A percentile compares a stretch with the other conserved stretches of the same genome.
Evolutionary conservation across 2,113 vertebrate species (phyloP).

Genomic region (Melanerpes formicivorus): DNA sequence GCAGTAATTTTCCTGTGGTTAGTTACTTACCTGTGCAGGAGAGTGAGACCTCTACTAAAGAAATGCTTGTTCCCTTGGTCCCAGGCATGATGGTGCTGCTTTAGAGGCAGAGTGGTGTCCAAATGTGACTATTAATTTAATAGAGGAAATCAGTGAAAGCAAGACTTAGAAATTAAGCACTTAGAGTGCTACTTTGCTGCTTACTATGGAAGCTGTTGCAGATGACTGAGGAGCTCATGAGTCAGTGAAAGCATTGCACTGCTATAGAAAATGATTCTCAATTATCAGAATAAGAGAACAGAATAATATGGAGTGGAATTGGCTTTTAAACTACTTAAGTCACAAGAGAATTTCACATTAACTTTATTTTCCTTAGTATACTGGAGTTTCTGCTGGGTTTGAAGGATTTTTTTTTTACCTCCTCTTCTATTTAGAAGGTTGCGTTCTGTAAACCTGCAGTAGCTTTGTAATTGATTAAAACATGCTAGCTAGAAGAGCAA

Average conservation of each 20-base stretch:
- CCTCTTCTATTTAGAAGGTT: neutral
- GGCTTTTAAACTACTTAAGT: slow-evolving; percentile 13
- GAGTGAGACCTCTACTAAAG: neutral
- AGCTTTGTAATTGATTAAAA: neutral
- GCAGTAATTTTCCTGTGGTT: neutral
- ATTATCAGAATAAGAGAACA: slow-evolving; percentile 20
- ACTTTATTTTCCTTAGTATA: neutral
- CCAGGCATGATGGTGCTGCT: neutral
- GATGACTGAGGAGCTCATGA: neutral
- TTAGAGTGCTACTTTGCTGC: neutral
- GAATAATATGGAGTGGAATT: neutral
- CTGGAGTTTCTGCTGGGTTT: neutral
- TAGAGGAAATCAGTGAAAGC: neutral
- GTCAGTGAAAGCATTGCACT: slow-evolving; percentile 47
- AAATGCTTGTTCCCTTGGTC: neutral
- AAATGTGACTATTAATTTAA: slow-evolving; percentile 11
- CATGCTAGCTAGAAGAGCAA: neutral
- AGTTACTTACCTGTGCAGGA: neutral
- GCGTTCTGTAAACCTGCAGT: neutral
- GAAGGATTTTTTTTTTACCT: neutral
- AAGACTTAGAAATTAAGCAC: neutral
- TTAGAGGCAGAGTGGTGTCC: neutral
- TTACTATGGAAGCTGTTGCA: neutral
- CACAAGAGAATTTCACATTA: neutral
- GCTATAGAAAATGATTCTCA: slow-evolving; percentile 34